Percentiles rank a stretch among this genome's conserved stretches.
Evolutionary conservation across 2,797 vertebrate species (phyloP).

Genomic region (Smutsia temminckii): DNA sequence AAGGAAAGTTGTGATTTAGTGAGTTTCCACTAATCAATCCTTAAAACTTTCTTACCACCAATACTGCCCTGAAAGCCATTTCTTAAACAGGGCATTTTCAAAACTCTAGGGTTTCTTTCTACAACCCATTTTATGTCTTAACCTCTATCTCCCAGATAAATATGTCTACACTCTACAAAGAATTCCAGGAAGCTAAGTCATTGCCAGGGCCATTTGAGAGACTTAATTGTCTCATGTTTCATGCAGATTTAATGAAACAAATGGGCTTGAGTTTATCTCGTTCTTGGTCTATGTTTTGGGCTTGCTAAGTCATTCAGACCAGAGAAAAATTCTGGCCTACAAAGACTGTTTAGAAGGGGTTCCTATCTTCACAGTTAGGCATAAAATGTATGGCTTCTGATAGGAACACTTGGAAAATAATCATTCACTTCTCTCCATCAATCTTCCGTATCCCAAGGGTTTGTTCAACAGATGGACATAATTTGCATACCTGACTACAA

Average conservation of each 20-base stretch:
- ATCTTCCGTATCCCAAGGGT: conserved; percentile 57
- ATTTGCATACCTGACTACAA: conserved; percentile 68
- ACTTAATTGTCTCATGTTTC: neutral
- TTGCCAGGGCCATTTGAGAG: conserved; percentile 24
- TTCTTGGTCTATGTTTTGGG: neutral
- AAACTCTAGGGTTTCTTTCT: neutral
- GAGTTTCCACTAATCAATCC: neutral
- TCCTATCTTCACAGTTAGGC: neutral
- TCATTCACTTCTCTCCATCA: conserved; percentile 36
- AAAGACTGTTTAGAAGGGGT: neutral
- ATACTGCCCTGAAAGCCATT: neutral
- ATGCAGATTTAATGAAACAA: conserved; percentile 41
- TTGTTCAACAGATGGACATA: conserved; percentile 67
- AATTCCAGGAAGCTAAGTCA: neutral
- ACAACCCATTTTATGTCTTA: neutral
- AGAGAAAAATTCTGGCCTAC: neutral
- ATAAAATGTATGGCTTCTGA: conserved; percentile 54
- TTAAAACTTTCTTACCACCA: neutral
- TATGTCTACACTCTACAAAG: neutral
- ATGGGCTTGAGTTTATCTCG: neutral
- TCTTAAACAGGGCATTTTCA: neutral
- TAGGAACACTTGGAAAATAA: conserved; percentile 47
- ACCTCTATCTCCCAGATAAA: neutral
- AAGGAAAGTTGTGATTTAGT: neutral
- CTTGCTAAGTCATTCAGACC: neutral